phyloP scores from a whole-genome alignment of 2,113 vertebrate species.

The Spea bombifrons region DNA sequence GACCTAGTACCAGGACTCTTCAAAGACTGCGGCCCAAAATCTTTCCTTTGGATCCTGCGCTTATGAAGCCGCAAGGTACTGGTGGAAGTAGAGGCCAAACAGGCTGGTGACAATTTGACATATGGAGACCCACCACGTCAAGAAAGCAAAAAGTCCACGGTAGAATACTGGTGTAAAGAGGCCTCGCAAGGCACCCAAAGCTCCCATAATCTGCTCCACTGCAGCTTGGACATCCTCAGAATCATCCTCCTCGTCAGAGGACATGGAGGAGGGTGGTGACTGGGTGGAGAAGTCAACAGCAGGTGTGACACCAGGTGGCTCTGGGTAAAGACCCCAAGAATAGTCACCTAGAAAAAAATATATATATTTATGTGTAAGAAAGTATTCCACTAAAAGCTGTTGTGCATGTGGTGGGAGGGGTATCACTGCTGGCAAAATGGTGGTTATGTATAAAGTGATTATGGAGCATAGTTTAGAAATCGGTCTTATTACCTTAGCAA shows the following conservation, averaged over 20 bases:
- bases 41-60: not conserved
- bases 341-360: slow-evolving; percentile 71
- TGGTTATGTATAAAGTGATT: too few species aligned
- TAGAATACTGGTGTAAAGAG: slow-evolving; percentile 80
- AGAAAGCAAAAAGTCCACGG: slow-evolving; percentile 81
- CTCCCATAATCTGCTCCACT: slow-evolving; percentile 69
- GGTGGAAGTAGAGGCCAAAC: slow-evolving; percentile 94
- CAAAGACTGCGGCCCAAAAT: not conserved
- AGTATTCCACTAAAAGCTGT: too few species aligned
- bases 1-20: not conserved
- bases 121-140: slow-evolving; percentile 90
- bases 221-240: slow-evolving; percentile 72
- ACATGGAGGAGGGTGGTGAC: not conserved
- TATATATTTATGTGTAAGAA: not conserved
- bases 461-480: too few species aligned
- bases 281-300: not conserved
- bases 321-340: slow-evolving; percentile 75
- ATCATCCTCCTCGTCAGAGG: slow-evolving; percentile 59
- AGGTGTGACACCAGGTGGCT: slow-evolving; percentile 44
- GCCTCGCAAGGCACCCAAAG: slow-evolving; percentile 63
- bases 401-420: too few species aligned
- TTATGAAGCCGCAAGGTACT: slow-evolving; percentile 80
- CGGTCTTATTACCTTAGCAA: too few species aligned
- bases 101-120: slow-evolving; percentile 90
- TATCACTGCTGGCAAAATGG: too few species aligned